Conservation (phyloP, 2,888 invertebrate genomes). For the Drosophila niveifrons region DNA sequence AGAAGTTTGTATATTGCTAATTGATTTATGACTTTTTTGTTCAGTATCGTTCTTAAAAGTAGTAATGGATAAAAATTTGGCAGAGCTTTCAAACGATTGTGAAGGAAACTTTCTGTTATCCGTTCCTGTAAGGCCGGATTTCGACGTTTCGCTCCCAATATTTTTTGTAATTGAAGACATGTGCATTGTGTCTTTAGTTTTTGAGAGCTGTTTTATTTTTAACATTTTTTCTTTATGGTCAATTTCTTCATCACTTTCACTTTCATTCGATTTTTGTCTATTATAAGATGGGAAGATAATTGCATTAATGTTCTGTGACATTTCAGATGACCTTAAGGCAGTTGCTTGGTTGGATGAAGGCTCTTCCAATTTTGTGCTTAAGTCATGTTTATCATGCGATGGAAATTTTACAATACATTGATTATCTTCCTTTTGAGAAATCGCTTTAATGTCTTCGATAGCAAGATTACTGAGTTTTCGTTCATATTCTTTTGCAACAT, state of each 20-base stretch:
- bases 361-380: background rate
- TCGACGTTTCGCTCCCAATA: background rate
- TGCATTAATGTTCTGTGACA: background rate
- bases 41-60: background rate
- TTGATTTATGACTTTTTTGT: background rate
- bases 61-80: background rate
- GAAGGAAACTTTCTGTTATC: slow-evolving; percentile 45
- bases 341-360: slow-evolving; percentile 11
- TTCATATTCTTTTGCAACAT: slow-evolving; percentile 50
- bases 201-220: slow-evolving; percentile 32
- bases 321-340: slow-evolving; percentile 5
- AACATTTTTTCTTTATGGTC: slow-evolving; percentile 21
- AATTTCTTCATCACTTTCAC: slow-evolving; percentile 69
- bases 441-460: slow-evolving; percentile 21
- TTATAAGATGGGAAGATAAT: slow-evolving; percentile 51
- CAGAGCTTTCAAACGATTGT: background rate
- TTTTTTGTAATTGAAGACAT: background rate
- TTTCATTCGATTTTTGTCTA: slow-evolving; percentile 29
- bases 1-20: background rate
- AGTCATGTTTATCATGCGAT: slow-evolving; percentile 11
- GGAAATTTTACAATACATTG: slow-evolving; percentile 55
- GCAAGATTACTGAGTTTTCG: slow-evolving; percentile 47
- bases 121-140: background rate
- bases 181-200: background rate
- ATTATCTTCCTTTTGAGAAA: slow-evolving; percentile 6